phyloP scores from a whole-genome alignment of 37 sponge, comb jelly and placozoan species.

The Cliona cf. orientalis region DNA sequence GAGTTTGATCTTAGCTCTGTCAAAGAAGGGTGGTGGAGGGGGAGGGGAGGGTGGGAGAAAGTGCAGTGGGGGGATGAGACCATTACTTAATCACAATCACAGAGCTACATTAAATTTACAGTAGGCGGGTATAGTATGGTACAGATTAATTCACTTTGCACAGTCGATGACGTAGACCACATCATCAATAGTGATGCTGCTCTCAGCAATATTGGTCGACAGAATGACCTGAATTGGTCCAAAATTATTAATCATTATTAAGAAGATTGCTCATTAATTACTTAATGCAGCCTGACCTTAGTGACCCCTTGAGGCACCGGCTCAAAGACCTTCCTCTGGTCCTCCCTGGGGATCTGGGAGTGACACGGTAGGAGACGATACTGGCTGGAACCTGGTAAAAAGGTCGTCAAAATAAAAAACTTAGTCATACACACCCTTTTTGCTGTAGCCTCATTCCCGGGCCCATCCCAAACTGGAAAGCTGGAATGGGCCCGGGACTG shows the following conservation, averaged over 20 bases:
- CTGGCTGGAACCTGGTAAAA: conserved; percentile 49
- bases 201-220: conserved; percentile 82
- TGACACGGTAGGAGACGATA: conserved; percentile 76
- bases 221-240: conserved; percentile 60
- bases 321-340: conserved; percentile 69
- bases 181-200: conserved; percentile 84
- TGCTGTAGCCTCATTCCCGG: no score
- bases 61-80: not conserved
- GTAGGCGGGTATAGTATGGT: no score
- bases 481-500: not conserved
- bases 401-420: not conserved
- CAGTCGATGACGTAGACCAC: conserved; percentile 81
- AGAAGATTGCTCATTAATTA: no score
- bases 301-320: conserved; percentile 69
- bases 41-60: conserved; percentile 10
- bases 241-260: no score
- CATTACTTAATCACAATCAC: not conserved
- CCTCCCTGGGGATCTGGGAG: conserved; percentile 78
- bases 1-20: conserved; percentile 74
- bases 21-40: no score
- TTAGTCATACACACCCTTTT: not conserved
- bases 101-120: not conserved
- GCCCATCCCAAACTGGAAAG: no score
- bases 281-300: conserved; percentile 46
- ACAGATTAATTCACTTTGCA: conserved; percentile 57